Percentiles rank a stretch among this genome's conserved stretches.
These are phyloP conservation scores for Turnix velox DNA, from an alignment of 2,113 vertebrate species.

Conservation along the genomic window DNA sequence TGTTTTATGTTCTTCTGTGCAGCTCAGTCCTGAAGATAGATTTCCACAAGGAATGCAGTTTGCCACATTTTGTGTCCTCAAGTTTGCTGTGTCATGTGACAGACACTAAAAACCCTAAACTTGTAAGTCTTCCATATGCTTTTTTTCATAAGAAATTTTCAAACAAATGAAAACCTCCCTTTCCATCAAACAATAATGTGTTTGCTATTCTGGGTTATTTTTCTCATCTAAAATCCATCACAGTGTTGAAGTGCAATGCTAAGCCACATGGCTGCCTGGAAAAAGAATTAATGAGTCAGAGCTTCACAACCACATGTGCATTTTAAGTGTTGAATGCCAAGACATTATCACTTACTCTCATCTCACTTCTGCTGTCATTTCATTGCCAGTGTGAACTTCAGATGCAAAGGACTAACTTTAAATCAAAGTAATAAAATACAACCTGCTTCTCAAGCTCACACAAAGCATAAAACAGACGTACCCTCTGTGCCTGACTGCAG, in stretches of 20 bases:
- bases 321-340: not conserved
- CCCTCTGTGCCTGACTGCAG: not conserved
- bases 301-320: not conserved
- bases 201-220: not conserved
- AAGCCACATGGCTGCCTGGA: not conserved
- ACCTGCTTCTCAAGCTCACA: not conserved
- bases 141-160: not conserved
- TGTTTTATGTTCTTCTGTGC: not conserved
- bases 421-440: constrained; percentile 12
- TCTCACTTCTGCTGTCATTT: constrained; percentile 30
- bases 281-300: constrained; percentile 43
- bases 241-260: not conserved
- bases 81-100: not conserved
- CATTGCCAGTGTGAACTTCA: constrained; percentile 19
- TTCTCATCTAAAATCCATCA: not conserved
- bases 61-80: not conserved
- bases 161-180: not conserved
- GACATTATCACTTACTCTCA: constrained; percentile 36
- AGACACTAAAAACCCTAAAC: not conserved
- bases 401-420: constrained; percentile 8
- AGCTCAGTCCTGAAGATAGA: not conserved
- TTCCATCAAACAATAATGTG: not conserved
- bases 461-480: not conserved
- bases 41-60: fast-evolving
- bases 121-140: not conserved